Evolutionary conservation across 2,797 vertebrate genomes (phyloP), one percentile per base, ranked within the genome.

Genomic region (Thripadectes ignobilis): DNA sequence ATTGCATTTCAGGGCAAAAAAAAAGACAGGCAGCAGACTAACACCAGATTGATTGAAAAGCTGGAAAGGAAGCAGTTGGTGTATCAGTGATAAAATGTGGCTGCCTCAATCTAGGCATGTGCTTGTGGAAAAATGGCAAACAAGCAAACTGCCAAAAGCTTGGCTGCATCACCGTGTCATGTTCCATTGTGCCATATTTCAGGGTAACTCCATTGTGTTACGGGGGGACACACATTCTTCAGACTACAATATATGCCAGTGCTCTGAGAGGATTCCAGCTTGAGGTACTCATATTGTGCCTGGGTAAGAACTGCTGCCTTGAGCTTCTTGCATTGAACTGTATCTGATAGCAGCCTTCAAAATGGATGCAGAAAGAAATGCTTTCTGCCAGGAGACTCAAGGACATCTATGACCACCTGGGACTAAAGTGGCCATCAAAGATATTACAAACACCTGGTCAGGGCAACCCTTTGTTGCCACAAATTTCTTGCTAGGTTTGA

Each of bases 121-220:
- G 16, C 16, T 38, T 0, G 0, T 45, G 34, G 29, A 57, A 49
- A 78, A 58, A 6, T 14, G 54, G 32, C 0, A 2, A 63, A 59
- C 10, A 55, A 81, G 20, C 14, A 10, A 76, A 55, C 6, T 38
- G 29, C 22, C 19, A 51, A 46, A 46, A 68, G 6, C 18, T 68
- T 38, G 72, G 61, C 62, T 78, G 16, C 34, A 66, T 62, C 46
- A 20, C 51, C 0, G 0, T 14, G 11, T 38, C 26, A 6, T 3
- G 9, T 49, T 78, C 29, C 12, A 13, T 43, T 65, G 77, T 72
- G 58, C 1, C 24, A 34, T 54, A 24, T 5, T 36, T 65, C 18
- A 54, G 72, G 43, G 38, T 22, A 85, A 32, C 63, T 72, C 39
- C n/a, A n/a, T 10, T 48, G 49, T 61, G 30, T 69, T 93, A 72